Base-by-base conservation (phyloP, 2,113 vertebrate genomes). In the Chascanopsetta lugubris region DNA sequence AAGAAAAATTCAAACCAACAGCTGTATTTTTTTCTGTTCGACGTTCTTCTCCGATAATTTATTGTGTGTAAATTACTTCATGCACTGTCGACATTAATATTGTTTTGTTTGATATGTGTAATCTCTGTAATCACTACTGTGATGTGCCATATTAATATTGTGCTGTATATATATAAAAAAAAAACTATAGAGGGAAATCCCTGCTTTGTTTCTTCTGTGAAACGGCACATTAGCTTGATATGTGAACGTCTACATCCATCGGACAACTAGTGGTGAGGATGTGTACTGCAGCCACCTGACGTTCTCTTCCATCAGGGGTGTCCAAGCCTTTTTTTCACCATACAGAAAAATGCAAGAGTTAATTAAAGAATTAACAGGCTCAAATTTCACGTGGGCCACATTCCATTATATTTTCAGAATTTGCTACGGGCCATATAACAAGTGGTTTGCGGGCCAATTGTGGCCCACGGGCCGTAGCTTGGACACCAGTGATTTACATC, bases 11-110 rank as follows among this genome's bases (percentile, higher is more conserved):
- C n/a, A n/a, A n/a, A n/a, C n/a, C n/a, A n/a, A 56, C 34, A 25
- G 57, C 9, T 72, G 48, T 49, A 63, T 74, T 29, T 65, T 83
- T 75, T 58, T 46, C n/a, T 42, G 29, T 67, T 64, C n/a, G 2
- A 18, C 15, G 32, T 51, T 12, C 10, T 66, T 70, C 57, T 60
- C 27, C 48, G 20, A 69, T 86, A 81, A 87, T 85, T 90, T 85
- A 84, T 87, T 84, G 47, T 67, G 18, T 81, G 59, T 80, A 70
- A 66, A 82, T 57, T 72, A 76, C 72, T 83, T 74, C 40, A 40
- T 82, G 73, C 73, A 80, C 79, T 74, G 75, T 87, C 29, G 26
- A 60, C 55, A 53, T 48, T 67, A 67, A 67, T 72, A 40, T 66
- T 60, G 47, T 69, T 79, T 75, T 57, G 64, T 78, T 79, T 70